phyloP scores from a whole-genome alignment of 1,140 invertebrate species.

The Melipona quadrifasciata region DNA sequence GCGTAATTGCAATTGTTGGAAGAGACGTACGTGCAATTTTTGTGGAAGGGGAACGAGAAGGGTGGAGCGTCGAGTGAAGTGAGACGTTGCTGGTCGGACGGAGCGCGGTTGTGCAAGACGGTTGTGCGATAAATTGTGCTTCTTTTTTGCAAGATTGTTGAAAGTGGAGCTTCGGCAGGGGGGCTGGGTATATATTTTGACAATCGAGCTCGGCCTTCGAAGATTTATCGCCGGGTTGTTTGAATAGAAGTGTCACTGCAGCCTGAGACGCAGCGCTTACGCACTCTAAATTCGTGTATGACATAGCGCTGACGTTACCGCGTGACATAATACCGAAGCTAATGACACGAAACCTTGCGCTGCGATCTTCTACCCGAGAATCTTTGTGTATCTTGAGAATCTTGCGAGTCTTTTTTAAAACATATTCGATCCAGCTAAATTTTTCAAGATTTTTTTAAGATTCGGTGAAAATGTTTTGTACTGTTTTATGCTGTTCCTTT shows the following conservation, averaged over 20 bases:
- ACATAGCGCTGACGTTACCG: slow-evolving; percentile 34
- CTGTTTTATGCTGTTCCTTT: neutral
- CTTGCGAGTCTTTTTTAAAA: no score
- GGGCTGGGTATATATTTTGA: neutral
- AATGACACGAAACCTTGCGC: slow-evolving; percentile 9
- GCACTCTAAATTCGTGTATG: slow-evolving; percentile 41
- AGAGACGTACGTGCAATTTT: neutral
- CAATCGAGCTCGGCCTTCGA: neutral
- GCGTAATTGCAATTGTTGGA: neutral
- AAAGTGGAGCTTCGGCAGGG: neutral
- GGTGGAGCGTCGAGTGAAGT: slow-evolving; percentile 2
- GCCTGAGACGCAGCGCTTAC: neutral
- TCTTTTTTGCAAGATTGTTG: neutral
- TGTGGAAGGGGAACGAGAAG: no score
- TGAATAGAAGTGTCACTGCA: slow-evolving; percentile 2
- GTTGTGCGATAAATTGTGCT: neutral
- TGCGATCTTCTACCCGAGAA: neutral
- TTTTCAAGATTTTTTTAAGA: neutral
- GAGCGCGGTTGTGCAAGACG: no score
- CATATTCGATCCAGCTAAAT: no score
- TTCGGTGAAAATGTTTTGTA: neutral
- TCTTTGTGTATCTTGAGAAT: neutral
- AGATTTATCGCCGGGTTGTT: neutral
- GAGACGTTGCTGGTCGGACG: neutral
- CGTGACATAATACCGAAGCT: slow-evolving; percentile 39